Base-by-base conservation (phyloP, 2,113 vertebrate species). In the Sclerurus mexicanus region DNA sequence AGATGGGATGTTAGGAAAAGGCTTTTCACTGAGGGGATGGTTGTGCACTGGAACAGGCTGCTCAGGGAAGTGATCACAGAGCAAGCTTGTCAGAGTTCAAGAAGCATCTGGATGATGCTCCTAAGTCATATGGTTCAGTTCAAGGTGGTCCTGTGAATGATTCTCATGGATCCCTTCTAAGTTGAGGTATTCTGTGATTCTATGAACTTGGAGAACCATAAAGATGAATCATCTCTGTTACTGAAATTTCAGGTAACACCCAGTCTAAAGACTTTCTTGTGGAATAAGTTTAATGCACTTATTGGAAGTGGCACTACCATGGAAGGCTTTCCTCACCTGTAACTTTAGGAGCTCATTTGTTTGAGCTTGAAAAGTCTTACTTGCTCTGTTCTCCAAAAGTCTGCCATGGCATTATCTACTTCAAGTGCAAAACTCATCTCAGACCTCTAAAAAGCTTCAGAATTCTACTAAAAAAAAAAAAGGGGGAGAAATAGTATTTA, bases 401-500 rank as follows among this genome's bases (percentile, higher is more conserved):
- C 25, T 9, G 22, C 30, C 5, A 8, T 22, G 18, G 40, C 6
- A 15, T 53, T 80, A 27, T 8, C 40, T 46, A 4, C 40, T 44
- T 83, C 15, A 40, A 53, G 25, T 47, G n/a, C 84, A 30, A 88
- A 86, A 35, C 11, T 66, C 12, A 14, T 55, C 50, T 50, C 33
- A 20, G 8, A 77, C 47, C 31, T 56, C 37, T 73, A 24, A 66
- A 87, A 78, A 47, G 30, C 15, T 33, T 85, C 28, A 33, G 56
- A 79, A 76, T 75, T 58, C 19, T 64, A 47, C 25, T 2, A n/a
- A 81, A 64, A 68, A 18, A n/a, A 81, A 64, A 68, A 18, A 39
- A 27, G 1, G 3, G 1, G 1, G 1, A 4, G 4, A 9, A n/a
- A 25, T 30, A 33, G 33, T 78, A 40, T 49, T 89, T 71, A 21